Evolutionary conservation across 2,113 vertebrate genomes (phyloP).

Genomic region (Crypturellus undulatus): DNA sequence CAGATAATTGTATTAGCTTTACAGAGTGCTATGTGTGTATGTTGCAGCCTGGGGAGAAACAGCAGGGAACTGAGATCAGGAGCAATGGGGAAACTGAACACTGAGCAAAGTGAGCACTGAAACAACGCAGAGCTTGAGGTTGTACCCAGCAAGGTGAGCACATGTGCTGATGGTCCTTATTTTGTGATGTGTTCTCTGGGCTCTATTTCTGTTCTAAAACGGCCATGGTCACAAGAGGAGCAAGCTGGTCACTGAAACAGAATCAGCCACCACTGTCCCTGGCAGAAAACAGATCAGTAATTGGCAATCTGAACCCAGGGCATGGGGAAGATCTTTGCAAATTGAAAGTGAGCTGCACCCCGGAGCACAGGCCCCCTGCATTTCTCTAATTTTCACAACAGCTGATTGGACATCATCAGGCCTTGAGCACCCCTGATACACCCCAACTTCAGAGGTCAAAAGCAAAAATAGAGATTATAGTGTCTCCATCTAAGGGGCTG

Average conservation of each 20-base stretch:
- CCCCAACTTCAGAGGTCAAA: neutral
- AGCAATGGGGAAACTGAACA: neutral
- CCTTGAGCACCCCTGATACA: neutral
- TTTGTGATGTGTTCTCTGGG: neutral
- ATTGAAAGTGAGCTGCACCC: neutral
- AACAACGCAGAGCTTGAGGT: neutral
- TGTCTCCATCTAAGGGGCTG: neutral
- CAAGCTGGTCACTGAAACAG: neutral
- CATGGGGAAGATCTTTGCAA: neutral
- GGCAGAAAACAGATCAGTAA: neutral
- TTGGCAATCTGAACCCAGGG: neutral
- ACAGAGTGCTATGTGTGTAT: neutral
- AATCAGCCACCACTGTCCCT: neutral
- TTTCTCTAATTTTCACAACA: neutral
- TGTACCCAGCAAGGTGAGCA: neutral
- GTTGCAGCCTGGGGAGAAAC: conserved; percentile 11
- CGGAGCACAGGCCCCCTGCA: neutral
- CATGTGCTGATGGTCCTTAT: neutral
- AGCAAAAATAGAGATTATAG: neutral
- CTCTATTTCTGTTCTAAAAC: neutral
- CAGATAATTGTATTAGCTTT: conserved; percentile 46
- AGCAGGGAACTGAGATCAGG: neutral
- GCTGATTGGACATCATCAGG: conserved; percentile 1
- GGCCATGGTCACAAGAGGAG: neutral
- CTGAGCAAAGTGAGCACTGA: neutral